These are phyloP conservation scores for Apamea anceps DNA, from an alignment of 2,888 invertebrate species.

Conservation along the genomic window DNA sequence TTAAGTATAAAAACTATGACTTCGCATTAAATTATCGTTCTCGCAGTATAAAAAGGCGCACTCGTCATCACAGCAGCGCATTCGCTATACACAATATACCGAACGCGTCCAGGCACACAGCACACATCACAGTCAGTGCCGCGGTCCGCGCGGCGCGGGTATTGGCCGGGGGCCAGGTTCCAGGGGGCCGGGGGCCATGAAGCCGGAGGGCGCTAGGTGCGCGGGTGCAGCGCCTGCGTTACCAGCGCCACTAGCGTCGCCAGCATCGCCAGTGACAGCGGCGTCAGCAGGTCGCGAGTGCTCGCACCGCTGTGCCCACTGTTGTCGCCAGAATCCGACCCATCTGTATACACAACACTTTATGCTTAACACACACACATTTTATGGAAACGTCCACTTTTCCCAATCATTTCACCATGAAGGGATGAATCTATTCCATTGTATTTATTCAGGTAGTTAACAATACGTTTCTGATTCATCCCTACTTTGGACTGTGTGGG, in stretches of 20 bases:
- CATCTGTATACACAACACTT: slow-evolving; percentile 68
- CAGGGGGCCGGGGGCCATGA: background rate
- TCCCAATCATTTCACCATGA: background rate
- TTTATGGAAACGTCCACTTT: slow-evolving; percentile 29
- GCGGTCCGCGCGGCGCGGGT: slow-evolving; percentile 73
- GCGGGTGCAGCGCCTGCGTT: slow-evolving; percentile 59
- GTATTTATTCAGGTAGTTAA: background rate
- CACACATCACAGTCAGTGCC: slow-evolving; percentile 87
- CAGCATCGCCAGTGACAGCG: slow-evolving; percentile 56
- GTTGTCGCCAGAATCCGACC: slow-evolving; percentile 71
- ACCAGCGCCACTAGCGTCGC: slow-evolving; percentile 58
- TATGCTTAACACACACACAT: slow-evolving; percentile 60
- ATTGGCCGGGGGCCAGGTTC: slow-evolving; percentile 28
- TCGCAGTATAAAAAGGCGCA: slow-evolving; percentile 85
- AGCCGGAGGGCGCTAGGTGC: slow-evolving; percentile 62
- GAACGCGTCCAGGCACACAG: slow-evolving; percentile 83
- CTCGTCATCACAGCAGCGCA: slow-evolving; percentile 85
- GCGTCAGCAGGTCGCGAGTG: slow-evolving; percentile 44
- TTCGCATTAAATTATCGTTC: slow-evolving; percentile 89
- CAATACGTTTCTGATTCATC: background rate
- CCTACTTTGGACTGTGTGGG: background rate
- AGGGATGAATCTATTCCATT: slow-evolving; percentile 4
- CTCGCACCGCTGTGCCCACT: slow-evolving; percentile 70
- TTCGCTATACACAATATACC: slow-evolving; percentile 87
- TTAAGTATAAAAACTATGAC: slow-evolving; percentile 90